Evolutionary conservation across 2,888 invertebrate genomes (phyloP).

Genomic region (Agrilus mali): DNA sequence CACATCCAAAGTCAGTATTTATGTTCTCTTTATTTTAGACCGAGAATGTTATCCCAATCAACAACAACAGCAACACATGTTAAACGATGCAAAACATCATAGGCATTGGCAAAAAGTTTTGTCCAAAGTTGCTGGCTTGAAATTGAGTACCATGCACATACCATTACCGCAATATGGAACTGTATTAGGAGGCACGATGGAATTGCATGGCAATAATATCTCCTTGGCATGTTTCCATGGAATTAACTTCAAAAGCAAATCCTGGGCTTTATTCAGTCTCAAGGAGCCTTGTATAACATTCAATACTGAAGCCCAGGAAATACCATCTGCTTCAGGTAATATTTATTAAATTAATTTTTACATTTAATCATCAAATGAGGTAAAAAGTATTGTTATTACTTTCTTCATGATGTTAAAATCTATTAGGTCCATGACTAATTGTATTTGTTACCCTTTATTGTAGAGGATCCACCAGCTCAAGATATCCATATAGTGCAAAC

Average conservation of each 20-base stretch:
- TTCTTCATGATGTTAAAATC: slow-evolving; percentile 1
- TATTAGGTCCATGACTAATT: neutral
- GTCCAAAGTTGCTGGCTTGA: slow-evolving; percentile 65
- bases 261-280: slow-evolving; percentile 91
- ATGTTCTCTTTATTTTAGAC: slow-evolving; percentile 7
- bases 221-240: slow-evolving; percentile 96
- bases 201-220: slow-evolving; percentile 79
- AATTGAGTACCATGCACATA: slow-evolving; percentile 58
- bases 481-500: slow-evolving; percentile 82
- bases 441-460: slow-evolving; percentile 3
- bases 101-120: slow-evolving; percentile 92
- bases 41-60: slow-evolving; percentile 16
- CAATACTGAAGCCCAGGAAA: slow-evolving; percentile 85
- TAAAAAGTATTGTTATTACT: neutral
- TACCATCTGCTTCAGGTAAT: slow-evolving; percentile 52
- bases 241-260: slow-evolving; percentile 88
- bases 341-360: neutral
- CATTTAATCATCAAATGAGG: no score
- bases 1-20: neutral
- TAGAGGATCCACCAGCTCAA: slow-evolving; percentile 34
- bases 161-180: slow-evolving; percentile 62
- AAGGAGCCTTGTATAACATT: slow-evolving; percentile 88
- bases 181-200: slow-evolving; percentile 77
- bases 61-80: slow-evolving; percentile 14
- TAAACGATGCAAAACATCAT: slow-evolving; percentile 64